Base-by-base conservation (phyloP, 2,113 vertebrate genomes). In the Sclerurus mexicanus region DNA sequence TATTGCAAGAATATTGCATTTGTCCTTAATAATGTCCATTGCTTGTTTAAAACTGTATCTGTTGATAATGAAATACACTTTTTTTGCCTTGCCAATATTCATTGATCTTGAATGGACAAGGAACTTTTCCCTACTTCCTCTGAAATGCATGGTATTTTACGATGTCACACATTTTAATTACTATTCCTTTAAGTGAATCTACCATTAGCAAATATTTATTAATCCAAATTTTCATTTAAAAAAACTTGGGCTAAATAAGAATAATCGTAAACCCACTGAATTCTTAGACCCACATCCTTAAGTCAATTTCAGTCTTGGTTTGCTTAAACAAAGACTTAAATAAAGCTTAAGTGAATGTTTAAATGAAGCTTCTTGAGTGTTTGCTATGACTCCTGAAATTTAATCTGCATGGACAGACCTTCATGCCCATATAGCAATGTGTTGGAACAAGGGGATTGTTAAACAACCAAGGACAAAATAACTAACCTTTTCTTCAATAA, bases 391-490 rank as follows among this genome's bases (percentile, higher is more conserved):
- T 67, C 12, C 4, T 55, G 44, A 89, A 87, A 78, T 76, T 50
- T 4, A 78, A 60, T 16, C 6, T 78, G 7, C 12, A 52, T 55
- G 42, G 52, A 67, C 20, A 81, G 23, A 67, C 16, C 3, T 15
- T 88, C 0, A 1, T 46, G 18, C 7, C 23, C 3, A 2, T 5
- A 53, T n/a, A 39, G 9, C 14, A 30, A 24, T 1, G 0, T 47
- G 47, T 6, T 28, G 11, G 40, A 71, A 63, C 24, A 53, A 76
- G n/a, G 12, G 30, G 19, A 50, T 35, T 67, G 14, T 74, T 86
- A 67, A 77, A 59, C 9, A 64, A 71, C 6, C 8, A 71, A 66
- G 6, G 12, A 53, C 18, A 35, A 66, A 83, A 85, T 88, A 85
- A 76, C 12, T 71, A 80, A 39, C 7, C 4, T 79, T 85, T 63